phyloP scores from a whole-genome alignment of 1,140 invertebrate genomes.

The Cyrtorhinus lividipennis region DNA sequence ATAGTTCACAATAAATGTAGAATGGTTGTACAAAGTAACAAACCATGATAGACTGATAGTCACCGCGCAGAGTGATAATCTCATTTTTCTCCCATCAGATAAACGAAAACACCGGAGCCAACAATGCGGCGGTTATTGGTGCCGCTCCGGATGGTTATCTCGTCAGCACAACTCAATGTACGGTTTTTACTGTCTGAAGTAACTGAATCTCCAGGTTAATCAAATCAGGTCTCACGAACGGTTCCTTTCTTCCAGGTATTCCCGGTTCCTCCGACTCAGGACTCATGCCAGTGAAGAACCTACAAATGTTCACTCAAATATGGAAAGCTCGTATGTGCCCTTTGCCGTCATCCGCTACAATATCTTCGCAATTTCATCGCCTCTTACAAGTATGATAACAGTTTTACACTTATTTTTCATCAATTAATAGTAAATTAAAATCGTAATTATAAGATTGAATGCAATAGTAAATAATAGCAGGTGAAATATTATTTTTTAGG shows the following conservation, averaged over 20 bases:
- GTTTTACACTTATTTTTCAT: background rate
- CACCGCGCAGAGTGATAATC: too few species aligned
- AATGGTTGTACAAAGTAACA: too few species aligned
- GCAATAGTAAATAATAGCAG: background rate
- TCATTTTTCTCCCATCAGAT: too few species aligned
- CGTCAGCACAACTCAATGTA: conserved; percentile 62
- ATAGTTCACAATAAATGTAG: too few species aligned
- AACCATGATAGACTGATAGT: too few species aligned
- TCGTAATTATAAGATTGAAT: background rate
- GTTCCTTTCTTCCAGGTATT: conserved; percentile 14
- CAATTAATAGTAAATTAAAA: background rate
- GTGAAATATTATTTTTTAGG: conserved; percentile 35
- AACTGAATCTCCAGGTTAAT: too few species aligned
- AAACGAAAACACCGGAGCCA: conserved; percentile 74
- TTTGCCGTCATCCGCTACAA: conserved; percentile 34
- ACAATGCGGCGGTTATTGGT: conserved; percentile 40
- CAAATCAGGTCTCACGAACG: too few species aligned
- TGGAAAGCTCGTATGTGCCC: conserved; percentile 49
- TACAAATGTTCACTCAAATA: conserved; percentile 80
- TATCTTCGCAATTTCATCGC: conserved; percentile 44
- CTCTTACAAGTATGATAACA: conserved; percentile 39
- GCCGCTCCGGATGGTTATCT: conserved; percentile 64
- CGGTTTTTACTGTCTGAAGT: conserved; percentile 28
- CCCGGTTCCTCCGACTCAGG: conserved; percentile 9
- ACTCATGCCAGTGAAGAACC: conserved; percentile 40